Base-by-base conservation (phyloP, 92 coral and sea anemone species). In the Pocillopora meandrina region DNA sequence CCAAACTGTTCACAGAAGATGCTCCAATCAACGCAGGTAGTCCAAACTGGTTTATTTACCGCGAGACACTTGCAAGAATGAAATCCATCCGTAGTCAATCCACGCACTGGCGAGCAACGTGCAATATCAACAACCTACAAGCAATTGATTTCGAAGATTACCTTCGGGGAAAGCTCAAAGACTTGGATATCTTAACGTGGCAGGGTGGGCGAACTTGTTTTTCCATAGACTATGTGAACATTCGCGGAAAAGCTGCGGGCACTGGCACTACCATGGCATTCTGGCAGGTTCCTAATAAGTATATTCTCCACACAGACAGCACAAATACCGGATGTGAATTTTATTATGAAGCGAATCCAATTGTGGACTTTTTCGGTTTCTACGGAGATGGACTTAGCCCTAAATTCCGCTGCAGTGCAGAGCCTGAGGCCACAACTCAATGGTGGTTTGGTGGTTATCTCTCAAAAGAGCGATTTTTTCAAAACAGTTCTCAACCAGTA, bases 81-180 rank as follows among this genome's bases (percentile, higher is more conserved):
- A 67, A 76, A 49, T 52, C 60, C 18, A 58, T 85, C 12, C 34
- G 88, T 12, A 11, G 10, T 8, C 42, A 69, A 15, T 84, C 87
- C 7, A 84, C 87, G 10, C 87, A 84, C 57, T 84, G 82, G 87
- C 72, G 87, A 0, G 78, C 78, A 20, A 84, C 87, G 7, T 84
- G 87, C 67, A 20, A 61, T 21, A 61, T 74, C 60, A 72, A 58
- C 18, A 57, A 13, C 0, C 14, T 19, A 49, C 2, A 68, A 19
- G 36, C 18, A 9, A 61, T 84, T 13, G 67, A 64, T 33, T 76
- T 75, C 52, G 13, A 21, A 59, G 87, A 84, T 75, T 84, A 84
- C 69, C 82, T 68, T 17, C 33, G 73, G 55, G 73, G 52, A 11
- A 68, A 26, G 36, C 36, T 68, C 73, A 26, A 18, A 20, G 87